Conservation (phyloP, 2,888 invertebrate species). For the Stenichneumon culpator region DNA sequence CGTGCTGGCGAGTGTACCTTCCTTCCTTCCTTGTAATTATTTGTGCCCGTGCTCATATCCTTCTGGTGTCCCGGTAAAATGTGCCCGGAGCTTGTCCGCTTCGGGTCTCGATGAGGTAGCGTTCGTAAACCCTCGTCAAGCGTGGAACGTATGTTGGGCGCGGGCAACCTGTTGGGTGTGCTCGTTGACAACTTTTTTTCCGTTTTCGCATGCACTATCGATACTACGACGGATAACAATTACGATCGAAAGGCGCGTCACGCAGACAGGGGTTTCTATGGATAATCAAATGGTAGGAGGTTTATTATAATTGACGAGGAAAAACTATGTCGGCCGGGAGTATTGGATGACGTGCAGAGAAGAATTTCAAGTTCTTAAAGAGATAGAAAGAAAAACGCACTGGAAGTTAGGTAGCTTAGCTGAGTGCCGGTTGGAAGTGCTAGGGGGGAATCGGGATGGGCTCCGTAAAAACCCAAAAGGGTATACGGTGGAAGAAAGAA, state of each 20-base stretch:
- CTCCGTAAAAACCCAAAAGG: too few species aligned
- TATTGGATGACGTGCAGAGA: too few species aligned
- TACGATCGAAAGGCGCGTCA: conserved; percentile 53
- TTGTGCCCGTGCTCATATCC: conserved; percentile 13
- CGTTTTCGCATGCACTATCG: conserved; percentile 29
- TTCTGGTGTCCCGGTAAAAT: conserved; percentile 1
- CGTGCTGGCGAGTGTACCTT: not conserved
- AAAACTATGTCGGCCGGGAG: not conserved
- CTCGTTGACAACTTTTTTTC: not conserved
- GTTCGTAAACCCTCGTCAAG: not conserved
- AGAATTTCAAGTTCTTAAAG: too few species aligned
- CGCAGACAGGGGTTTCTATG: not conserved
- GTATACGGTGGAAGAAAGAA: too few species aligned
- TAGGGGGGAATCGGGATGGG: too few species aligned
- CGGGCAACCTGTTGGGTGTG: not conserved
- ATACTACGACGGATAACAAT: conserved; percentile 23
- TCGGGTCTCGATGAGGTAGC: not conserved
- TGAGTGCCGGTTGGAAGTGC: too few species aligned
- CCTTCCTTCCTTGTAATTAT: conserved; percentile 15
- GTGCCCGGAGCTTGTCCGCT: not conserved
- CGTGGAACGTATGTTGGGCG: not conserved
- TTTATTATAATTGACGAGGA: too few species aligned
- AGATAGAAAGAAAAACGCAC: too few species aligned
- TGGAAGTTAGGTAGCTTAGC: too few species aligned
- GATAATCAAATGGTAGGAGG: too few species aligned